phyloP scores from a whole-genome alignment of 1,140 invertebrate genomes.

The Cheumatopsyche charites region DNA sequence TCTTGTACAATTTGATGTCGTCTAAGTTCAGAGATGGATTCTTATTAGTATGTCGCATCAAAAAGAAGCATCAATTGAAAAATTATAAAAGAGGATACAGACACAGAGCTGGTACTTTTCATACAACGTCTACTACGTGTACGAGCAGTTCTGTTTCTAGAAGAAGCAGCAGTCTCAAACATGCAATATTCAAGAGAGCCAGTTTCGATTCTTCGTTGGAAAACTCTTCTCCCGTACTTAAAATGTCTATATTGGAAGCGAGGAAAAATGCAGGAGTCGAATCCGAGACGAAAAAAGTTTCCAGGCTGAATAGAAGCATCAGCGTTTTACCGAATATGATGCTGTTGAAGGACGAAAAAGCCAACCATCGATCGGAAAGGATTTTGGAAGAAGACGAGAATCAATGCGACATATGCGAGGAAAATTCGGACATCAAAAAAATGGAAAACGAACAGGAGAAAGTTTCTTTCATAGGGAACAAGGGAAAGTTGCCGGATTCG shows the following conservation, averaged over 20 bases:
- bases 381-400: constrained; percentile 21
- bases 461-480: constrained; percentile 43
- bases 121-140: constrained; percentile 64
- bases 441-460: constrained; percentile 5
- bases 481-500: constrained; percentile 53
- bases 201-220: constrained; percentile 51
- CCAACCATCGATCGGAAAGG: not conserved
- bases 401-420: constrained; percentile 5
- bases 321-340: constrained; percentile 31
- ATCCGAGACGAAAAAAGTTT: not conserved
- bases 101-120: constrained; percentile 57
- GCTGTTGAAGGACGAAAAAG: constrained; percentile 6
- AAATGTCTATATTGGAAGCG: constrained; percentile 10
- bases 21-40: constrained; percentile 84
- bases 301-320: constrained; percentile 13
- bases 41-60: constrained; percentile 66
- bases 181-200: constrained; percentile 57
- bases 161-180: constrained; percentile 57
- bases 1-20: constrained; percentile 84
- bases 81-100: constrained; percentile 51
- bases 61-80: constrained; percentile 52
- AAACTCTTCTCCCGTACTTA: not conserved
- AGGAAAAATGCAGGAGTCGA: not conserved
- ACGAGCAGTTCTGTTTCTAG: constrained; percentile 61
- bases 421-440: not conserved